Base-by-base conservation (phyloP, 2,888 invertebrate genomes). In the Noctua fimbriata region DNA sequence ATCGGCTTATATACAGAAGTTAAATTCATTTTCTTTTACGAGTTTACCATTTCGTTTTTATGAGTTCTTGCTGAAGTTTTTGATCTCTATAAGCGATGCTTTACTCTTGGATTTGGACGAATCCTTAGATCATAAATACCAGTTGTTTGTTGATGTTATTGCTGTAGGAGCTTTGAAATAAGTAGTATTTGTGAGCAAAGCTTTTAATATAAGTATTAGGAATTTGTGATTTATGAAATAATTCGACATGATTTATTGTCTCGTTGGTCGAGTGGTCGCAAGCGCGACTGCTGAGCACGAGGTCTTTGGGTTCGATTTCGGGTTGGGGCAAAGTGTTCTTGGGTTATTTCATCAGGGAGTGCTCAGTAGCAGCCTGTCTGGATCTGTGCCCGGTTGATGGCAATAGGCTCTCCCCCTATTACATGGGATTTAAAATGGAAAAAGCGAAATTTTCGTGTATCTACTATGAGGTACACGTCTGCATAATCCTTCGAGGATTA, bases 1-100 rank as follows among this genome's bases (percentile, higher is more conserved):
- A 79, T 58, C 73, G 78, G 79, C 52, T 78, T 87, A 82, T 70
- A 79, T n/a, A 75, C 58, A 73, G 75, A 89, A 87, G 87, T 87
- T 88, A 83, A 87, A 88, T 87, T 87, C 83, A 89, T 88, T 88
- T 85, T 79, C 81, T 88, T 87, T 88, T 79, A 85, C 76, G 89
- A 89, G 83, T 81, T 78, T 71, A 82, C 73, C 83, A 81, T 88
- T 87, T 89, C 87, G 73, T 89, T 88, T 87, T 85, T 87, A 87
- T 78, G 89, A 85, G 87, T 87, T 81, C 77, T 81, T 69, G 36
- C 16, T 41, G 28, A 89, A 88, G 74, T 87, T 87, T 65, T 36
- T 85, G 85, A 89, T 89, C 89, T 82, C 52, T 78, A 69, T 55
- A 69, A 81, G 71, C 78, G 85, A 81, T 71, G 63, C n/a, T 60